Evolutionary conservation across 1,140 invertebrate species (phyloP).

Genomic region (Drosophila mauritiana): DNA sequence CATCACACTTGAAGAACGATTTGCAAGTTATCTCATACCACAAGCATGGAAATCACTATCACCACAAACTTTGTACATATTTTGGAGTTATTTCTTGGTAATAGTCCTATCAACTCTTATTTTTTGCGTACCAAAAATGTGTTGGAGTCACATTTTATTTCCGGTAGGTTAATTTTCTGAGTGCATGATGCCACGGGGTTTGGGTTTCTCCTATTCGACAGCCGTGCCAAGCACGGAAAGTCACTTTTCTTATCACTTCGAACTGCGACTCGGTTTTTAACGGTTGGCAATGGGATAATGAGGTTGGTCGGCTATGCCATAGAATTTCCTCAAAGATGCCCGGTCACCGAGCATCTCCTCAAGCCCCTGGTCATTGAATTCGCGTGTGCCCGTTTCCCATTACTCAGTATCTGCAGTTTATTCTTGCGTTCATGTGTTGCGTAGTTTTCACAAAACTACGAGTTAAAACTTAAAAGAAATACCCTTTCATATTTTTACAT

Average conservation of each 20-base stretch:
- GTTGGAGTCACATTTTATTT: neutral
- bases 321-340: slow-evolving; percentile 5
- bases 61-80: too few species aligned
- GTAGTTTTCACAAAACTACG: slow-evolving; percentile 31
- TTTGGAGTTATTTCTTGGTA: too few species aligned
- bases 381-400: slow-evolving; percentile 46
- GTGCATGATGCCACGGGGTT: neutral
- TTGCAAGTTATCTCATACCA: neutral
- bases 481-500: too few species aligned
- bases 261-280: slow-evolving; percentile 14
- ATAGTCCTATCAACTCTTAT: neutral
- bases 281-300: slow-evolving; percentile 36
- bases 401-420: slow-evolving; percentile 53
- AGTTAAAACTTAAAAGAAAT: neutral
- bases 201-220: slow-evolving; percentile 17
- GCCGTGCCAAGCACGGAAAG: slow-evolving; percentile 63
- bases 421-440: slow-evolving; percentile 17
- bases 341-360: neutral
- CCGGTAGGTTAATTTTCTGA: neutral
- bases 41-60: too few species aligned
- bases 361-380: slow-evolving; percentile 8
- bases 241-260: slow-evolving; percentile 63
- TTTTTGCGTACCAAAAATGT: neutral
- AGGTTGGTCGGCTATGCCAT: slow-evolving; percentile 16
- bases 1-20: slow-evolving; percentile 7